These are phyloP conservation scores for Hypothenemus hampei DNA, from an alignment of 1,140 invertebrate genomes.

Conservation along the genomic window DNA sequence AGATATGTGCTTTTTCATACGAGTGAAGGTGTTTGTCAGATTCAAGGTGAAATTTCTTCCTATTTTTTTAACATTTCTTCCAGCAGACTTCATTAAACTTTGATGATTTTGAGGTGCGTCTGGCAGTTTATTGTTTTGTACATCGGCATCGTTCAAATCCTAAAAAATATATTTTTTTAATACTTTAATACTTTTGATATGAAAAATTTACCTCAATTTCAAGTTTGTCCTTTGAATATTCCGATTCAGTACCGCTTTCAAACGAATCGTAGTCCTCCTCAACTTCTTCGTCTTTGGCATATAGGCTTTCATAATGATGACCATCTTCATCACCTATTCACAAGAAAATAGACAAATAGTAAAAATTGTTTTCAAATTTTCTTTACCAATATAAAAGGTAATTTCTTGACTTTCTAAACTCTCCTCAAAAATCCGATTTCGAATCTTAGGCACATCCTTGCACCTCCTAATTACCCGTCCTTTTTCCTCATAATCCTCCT, in stretches of 20 bases:
- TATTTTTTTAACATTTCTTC: conserved; percentile 39
- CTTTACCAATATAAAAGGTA: conserved; percentile 37
- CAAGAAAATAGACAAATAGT: neutral
- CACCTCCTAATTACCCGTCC: conserved; percentile 25
- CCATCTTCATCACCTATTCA: conserved; percentile 11
- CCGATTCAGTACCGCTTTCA: conserved; percentile 56
- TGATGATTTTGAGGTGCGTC: conserved; percentile 54
- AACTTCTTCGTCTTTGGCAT: conserved; percentile 26
- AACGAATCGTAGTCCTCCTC: conserved; percentile 59
- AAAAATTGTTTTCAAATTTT: neutral
- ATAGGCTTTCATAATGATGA: conserved; percentile 21
- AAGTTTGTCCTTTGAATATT: conserved; percentile 29
- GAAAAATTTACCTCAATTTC: conserved; percentile 10
- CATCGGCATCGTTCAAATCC: conserved; percentile 45
- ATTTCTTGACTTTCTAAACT: conserved; percentile 38
- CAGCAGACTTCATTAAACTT: conserved; percentile 47
- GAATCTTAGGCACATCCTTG: conserved; percentile 33
- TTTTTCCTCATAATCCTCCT: conserved; percentile 20
- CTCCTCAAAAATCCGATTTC: conserved; percentile 36
- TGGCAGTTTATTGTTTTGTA: conserved; percentile 53
- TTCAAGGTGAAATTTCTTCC: conserved; percentile 40
- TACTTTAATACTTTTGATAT: neutral
- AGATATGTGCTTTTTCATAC: conserved; percentile 41
- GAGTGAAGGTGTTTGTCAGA: conserved; percentile 41
- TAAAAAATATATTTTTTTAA: conserved; percentile 25